Conservation (phyloP, 2,113 vertebrate genomes). For the Gymnarchus niloticus region DNA sequence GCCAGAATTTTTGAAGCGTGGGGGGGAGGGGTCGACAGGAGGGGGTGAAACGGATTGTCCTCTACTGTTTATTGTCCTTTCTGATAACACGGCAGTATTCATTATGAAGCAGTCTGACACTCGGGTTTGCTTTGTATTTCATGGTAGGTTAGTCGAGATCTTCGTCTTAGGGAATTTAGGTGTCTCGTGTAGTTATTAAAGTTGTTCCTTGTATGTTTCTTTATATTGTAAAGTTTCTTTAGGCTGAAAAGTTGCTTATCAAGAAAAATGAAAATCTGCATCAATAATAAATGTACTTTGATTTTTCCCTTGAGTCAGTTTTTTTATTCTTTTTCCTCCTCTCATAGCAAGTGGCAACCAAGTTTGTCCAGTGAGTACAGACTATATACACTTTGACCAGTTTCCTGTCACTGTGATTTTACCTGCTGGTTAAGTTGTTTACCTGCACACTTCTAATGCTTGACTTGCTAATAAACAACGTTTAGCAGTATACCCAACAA, state of each 20-base stretch:
- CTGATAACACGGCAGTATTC: constrained; percentile 69
- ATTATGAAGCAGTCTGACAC: constrained; percentile 67
- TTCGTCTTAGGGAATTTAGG: constrained; percentile 70
- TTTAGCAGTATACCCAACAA: too few species aligned
- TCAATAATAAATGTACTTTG: constrained; percentile 53
- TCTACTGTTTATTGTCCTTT: constrained; percentile 63
- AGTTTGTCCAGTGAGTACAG: neutral
- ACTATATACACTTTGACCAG: neutral
- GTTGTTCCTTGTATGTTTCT: constrained; percentile 73
- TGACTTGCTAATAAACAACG: too few species aligned
- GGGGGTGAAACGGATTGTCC: constrained; percentile 50
- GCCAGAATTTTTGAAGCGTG: constrained; percentile 41
- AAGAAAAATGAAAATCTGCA: constrained; percentile 60
- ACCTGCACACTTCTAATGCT: neutral
- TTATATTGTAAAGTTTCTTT: constrained; percentile 60
- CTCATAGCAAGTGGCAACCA: neutral
- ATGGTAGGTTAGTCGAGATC: constrained; percentile 64
- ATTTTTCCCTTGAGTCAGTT: constrained; percentile 19
- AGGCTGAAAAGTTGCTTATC: constrained; percentile 60
- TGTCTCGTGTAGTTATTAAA: constrained; percentile 68
- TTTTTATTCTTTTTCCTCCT: neutral
- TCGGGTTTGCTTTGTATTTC: constrained; percentile 69
- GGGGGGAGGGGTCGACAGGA: constrained; percentile 44
- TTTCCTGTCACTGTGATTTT: neutral
- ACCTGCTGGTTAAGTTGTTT: neutral